These are phyloP conservation scores for Saimiri boliviensis DNA, from an alignment of 2,113 vertebrate genomes.

Conservation along the genomic window DNA sequence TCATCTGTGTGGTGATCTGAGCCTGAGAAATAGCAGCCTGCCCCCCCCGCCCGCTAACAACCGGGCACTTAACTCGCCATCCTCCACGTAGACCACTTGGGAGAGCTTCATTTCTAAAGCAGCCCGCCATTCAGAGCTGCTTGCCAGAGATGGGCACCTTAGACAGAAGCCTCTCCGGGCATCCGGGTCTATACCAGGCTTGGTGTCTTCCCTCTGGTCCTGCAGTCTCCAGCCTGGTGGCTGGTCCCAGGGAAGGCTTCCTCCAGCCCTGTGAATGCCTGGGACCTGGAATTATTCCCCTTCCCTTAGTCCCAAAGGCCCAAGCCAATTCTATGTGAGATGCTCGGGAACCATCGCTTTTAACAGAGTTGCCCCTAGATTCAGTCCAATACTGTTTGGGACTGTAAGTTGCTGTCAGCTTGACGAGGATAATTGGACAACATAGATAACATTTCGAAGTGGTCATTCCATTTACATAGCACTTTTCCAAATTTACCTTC, in stretches of 20 bases:
- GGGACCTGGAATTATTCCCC: background rate
- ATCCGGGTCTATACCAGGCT: background rate
- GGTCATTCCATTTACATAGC: no score
- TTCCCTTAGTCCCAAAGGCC: background rate
- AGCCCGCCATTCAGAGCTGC: slow-evolving; percentile 75
- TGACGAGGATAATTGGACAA: background rate
- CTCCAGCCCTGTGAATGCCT: background rate
- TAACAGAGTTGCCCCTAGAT: background rate
- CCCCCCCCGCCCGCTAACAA: slow-evolving; percentile 59
- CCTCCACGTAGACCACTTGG: slow-evolving; percentile 59
- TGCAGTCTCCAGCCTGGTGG: background rate
- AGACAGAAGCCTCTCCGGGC: background rate
- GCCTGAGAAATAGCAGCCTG: background rate
- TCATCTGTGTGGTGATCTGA: background rate
- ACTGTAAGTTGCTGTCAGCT: background rate
- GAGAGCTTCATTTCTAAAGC: slow-evolving; percentile 78
- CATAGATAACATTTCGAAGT: background rate
- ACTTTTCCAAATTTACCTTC: background rate
- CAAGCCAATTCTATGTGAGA: background rate
- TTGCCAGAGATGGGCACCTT: slow-evolving; percentile 34
- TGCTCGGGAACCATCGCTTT: background rate
- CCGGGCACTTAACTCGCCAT: slow-evolving; percentile 24
- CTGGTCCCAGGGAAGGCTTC: background rate
- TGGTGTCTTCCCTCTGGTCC: background rate
- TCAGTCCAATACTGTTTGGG: background rate